Percentiles rank a stretch among this genome's conserved stretches.
Conservation (phyloP, 2,797 vertebrate genomes). For the Danio jaintianensis region DNA sequence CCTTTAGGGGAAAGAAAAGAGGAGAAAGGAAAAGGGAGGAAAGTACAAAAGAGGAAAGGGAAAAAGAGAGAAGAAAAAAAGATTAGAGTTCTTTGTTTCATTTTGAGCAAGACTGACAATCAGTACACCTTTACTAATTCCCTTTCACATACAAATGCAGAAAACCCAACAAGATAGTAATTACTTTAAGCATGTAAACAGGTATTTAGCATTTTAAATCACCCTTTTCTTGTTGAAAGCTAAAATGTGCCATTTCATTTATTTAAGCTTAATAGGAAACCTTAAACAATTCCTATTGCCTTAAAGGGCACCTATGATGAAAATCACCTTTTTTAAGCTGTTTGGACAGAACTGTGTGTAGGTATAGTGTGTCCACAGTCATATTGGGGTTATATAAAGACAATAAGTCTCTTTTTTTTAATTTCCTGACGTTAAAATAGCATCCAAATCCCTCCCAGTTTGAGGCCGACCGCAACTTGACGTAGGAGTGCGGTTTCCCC, state of each 20-base stretch:
- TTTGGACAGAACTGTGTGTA: no score
- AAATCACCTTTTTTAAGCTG: neutral
- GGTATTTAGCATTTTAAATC: neutral
- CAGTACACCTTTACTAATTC: neutral
- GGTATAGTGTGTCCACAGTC: no score
- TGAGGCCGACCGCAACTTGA: no score
- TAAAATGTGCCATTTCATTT: neutral
- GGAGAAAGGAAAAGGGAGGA: constrained; percentile 21
- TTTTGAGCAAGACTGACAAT: neutral
- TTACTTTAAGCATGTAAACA: neutral
- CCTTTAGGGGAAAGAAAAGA: constrained; percentile 70
- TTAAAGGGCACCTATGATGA: fast-evolving
- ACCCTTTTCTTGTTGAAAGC: neutral
- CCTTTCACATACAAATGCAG: constrained; percentile 6
- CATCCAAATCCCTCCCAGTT: no score
- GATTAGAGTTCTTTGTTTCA: neutral
- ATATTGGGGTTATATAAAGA: no score
- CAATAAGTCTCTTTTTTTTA: no score
- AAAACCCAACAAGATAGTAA: neutral
- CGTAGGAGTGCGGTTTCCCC: no score
- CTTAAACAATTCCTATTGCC: neutral
- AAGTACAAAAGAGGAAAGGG: constrained; percentile 9
- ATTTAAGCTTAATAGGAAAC: neutral
- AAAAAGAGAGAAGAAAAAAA: neutral
- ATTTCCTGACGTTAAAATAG: no score